phyloP scores from a whole-genome alignment of 2,888 invertebrate species.

The Nomada fabriciana region DNA sequence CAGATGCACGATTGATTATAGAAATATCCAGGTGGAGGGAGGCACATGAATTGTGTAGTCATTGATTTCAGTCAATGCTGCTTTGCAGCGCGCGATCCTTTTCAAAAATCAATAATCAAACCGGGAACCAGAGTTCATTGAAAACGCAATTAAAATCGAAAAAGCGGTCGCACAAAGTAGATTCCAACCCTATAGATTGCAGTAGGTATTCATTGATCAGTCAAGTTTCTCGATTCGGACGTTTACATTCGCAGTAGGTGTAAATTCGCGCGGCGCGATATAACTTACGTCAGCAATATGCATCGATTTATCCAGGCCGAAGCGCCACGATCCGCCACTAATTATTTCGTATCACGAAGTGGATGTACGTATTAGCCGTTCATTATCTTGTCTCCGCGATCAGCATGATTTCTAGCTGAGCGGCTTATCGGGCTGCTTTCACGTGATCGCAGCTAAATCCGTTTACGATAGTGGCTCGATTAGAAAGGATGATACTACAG shows the following conservation, averaged over 20 bases:
- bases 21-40: slow-evolving; percentile 18
- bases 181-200: too few species aligned
- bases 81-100: slow-evolving; percentile 6
- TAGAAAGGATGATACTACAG: slow-evolving; percentile 43
- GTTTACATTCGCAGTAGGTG: slow-evolving; percentile 28
- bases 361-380: slow-evolving; percentile 60
- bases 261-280: slow-evolving; percentile 33
- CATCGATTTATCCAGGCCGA: slow-evolving; percentile 53
- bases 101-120: too few species aligned
- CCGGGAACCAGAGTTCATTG: too few species aligned
- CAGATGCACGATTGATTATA: too few species aligned
- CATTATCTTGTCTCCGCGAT: slow-evolving; percentile 68
- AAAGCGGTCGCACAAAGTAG: too few species aligned
- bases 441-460: slow-evolving; percentile 56
- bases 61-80: slow-evolving; percentile 49
- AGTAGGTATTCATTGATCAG: background rate
- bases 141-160: too few species aligned
- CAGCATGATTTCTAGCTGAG: slow-evolving; percentile 67
- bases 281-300: slow-evolving; percentile 62
- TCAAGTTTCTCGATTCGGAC: background rate
- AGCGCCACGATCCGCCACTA: slow-evolving; percentile 58
- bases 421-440: slow-evolving; percentile 67
- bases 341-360: slow-evolving; percentile 68
- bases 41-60: slow-evolving; percentile 42
- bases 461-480: slow-evolving; percentile 49